Evolutionary conservation across 2,888 invertebrate species (phyloP), one percentile per base, ranked within the genome.

Genomic region (Patella caerulea): DNA sequence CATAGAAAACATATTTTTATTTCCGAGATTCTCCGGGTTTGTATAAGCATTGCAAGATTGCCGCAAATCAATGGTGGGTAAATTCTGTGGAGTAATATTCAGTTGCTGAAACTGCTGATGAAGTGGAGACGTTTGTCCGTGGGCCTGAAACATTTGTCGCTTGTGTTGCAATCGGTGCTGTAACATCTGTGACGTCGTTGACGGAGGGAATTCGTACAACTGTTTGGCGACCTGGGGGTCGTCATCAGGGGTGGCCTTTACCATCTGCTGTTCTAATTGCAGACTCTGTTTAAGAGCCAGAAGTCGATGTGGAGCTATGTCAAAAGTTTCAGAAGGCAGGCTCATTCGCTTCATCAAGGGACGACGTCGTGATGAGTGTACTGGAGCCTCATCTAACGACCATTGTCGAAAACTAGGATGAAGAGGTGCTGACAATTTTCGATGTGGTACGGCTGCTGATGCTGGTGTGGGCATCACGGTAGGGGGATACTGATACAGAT

Each of bases 91-190:
- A 73, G 86, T 87, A 34, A 89, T 81, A 72, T 89, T 86, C 74
- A 89, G 79, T 78, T 87, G 87, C 78, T 88, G 89, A 76, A 88
- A 83, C 81, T 89, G 88, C 73, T 94, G 94, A 69, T 94, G 93
- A 93, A 96, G 94, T 0, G 84, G 87, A 77, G 94, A 94, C 88
- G 78, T 71, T 71, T 80, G 79, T 9, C 81, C 80, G 74, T 96
- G 96, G 88, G 96, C 96, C 91, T 96, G 96, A 75, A 96, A 93
- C 75, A 95, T 93, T 89, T 96, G 96, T 2, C 97, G 94, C 90
- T 97, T 97, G 89, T 97, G 96, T 91, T 97, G 96, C 70, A 92
- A 92, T 76, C 96, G 94, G 88, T 96, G 96, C 88, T 97, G 97
- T 93, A 97, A 94, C 75, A 97, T 92, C 85, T 96, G 92, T 88